These are phyloP conservation scores for Drosophila oshimai DNA, from an alignment of 1,140 invertebrate species.

Conservation along the genomic window DNA sequence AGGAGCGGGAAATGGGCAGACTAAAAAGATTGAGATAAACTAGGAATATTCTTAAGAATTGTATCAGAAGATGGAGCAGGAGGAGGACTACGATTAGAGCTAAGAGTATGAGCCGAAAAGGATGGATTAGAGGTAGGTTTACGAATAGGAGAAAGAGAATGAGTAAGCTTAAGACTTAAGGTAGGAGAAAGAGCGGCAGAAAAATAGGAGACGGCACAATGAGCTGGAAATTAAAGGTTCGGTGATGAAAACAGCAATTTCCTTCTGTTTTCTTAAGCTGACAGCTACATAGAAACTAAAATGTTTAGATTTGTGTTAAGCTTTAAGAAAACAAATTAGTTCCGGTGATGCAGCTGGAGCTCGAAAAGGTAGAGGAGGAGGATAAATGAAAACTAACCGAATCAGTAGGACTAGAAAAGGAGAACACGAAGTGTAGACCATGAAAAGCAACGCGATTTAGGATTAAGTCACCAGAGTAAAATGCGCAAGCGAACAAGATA, in stretches of 20 bases:
- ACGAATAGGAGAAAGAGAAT: not conserved
- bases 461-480: not conserved
- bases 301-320: too few relatives aligned
- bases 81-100: not conserved
- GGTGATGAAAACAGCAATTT: not conserved
- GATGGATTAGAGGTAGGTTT: not conserved
- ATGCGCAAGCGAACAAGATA: conserved; percentile 3
- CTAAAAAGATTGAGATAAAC: not conserved
- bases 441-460: not conserved
- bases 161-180: not conserved
- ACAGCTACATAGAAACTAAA: not conserved
- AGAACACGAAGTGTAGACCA: not conserved
- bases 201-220: not conserved
- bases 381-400: not conserved
- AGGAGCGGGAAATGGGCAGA: not conserved
- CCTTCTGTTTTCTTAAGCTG: not conserved
- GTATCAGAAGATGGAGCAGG: not conserved
- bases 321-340: too few relatives aligned
- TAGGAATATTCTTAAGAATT: not conserved
- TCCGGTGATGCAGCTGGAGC: not conserved
- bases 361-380: not conserved
- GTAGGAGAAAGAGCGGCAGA: not conserved
- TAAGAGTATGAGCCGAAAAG: not conserved
- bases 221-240: not conserved
- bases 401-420: not conserved